Evolutionary conservation across 2,888 invertebrate species (phyloP).

Genomic region (Harpalus rubripes): DNA sequence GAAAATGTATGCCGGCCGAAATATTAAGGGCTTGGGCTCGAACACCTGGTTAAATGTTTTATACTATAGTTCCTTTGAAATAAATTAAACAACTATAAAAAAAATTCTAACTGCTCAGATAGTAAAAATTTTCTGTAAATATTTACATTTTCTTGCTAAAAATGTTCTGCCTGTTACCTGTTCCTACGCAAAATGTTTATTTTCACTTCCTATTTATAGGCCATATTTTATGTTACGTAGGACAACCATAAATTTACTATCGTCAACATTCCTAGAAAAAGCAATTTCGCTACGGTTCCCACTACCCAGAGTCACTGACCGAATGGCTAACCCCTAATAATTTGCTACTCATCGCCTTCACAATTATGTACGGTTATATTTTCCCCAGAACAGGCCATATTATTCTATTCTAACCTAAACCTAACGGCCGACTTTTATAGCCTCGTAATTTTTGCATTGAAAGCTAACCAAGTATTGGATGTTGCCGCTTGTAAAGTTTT

Average conservation of each 20-base stretch:
- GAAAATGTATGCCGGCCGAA: no score
- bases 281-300: neutral
- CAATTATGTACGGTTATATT: conserved; percentile 38
- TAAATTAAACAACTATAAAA: no score
- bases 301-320: conserved; percentile 34
- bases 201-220: neutral
- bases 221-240: neutral
- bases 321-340: conserved; percentile 36
- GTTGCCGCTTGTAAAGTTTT: conserved; percentile 44
- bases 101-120: no score
- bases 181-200: neutral
- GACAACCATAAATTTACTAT: neutral
- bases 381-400: conserved; percentile 10
- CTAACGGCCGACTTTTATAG: conserved; percentile 32
- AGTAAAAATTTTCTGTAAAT: neutral
- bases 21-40: no score
- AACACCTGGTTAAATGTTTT: no score
- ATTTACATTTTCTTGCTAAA: neutral
- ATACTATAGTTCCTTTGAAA: no score
- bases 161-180: neutral
- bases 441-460: conserved; percentile 36
- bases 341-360: conserved; percentile 26
- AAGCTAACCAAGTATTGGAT: conserved; percentile 18
- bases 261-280: conserved; percentile 12
- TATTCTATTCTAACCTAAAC: conserved; percentile 5